phyloP scores from a whole-genome alignment of 2,888 invertebrate genomes.

The Anthoptus insignis region DNA sequence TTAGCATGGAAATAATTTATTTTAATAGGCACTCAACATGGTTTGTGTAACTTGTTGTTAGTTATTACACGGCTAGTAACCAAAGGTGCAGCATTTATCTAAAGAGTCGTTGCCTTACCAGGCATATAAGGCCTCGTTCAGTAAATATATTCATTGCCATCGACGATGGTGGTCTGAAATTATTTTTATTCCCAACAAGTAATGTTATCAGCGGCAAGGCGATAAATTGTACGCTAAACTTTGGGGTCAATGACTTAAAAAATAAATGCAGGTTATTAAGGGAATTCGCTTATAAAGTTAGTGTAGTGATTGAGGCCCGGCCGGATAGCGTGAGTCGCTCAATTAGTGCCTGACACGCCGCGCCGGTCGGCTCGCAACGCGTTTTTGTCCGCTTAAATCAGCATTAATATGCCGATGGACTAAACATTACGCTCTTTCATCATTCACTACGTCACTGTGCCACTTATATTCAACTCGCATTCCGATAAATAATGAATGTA shows the following conservation, averaged over 20 bases:
- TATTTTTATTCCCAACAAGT: slow-evolving; percentile 32
- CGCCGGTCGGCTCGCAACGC: slow-evolving; percentile 66
- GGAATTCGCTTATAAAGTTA: slow-evolving; percentile 71
- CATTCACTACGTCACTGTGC: slow-evolving; percentile 45
- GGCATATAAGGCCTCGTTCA: slow-evolving; percentile 11
- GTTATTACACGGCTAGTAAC: slow-evolving; percentile 14
- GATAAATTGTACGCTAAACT: slow-evolving; percentile 39
- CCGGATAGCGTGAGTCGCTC: slow-evolving; percentile 79
- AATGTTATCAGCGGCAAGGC: slow-evolving; percentile 41
- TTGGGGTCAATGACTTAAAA: slow-evolving; percentile 54
- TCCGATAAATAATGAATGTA: slow-evolving; percentile 38
- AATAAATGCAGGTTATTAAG: slow-evolving; percentile 59
- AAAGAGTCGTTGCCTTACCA: slow-evolving; percentile 19
- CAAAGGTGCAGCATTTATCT: slow-evolving; percentile 17
- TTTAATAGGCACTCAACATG: slow-evolving; percentile 4
- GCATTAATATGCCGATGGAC: slow-evolving; percentile 76
- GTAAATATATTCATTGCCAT: slow-evolving; percentile 21
- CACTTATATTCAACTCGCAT: slow-evolving; percentile 38
- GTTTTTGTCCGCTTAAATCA: slow-evolving; percentile 76
- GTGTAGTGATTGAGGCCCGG: slow-evolving; percentile 61
- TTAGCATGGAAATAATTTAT: slow-evolving; percentile 6
- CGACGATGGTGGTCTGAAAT: slow-evolving; percentile 36
- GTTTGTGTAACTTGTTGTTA: slow-evolving; percentile 16
- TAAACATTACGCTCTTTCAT: slow-evolving; percentile 70
- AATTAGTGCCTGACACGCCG: slow-evolving; percentile 80